phyloP scores from a whole-genome alignment of 2,888 invertebrate genomes.

The Buathra laborator region DNA sequence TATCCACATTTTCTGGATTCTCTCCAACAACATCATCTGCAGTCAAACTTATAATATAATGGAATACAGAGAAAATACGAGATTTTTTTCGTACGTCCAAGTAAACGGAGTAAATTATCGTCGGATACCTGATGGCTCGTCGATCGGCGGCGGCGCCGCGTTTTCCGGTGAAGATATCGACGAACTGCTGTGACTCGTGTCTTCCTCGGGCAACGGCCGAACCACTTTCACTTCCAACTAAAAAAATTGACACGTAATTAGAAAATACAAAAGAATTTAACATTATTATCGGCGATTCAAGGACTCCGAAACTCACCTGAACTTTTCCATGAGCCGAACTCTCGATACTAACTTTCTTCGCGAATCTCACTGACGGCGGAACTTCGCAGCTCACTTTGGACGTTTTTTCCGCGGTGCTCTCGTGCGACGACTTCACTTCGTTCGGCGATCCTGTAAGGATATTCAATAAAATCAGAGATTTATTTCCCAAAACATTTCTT shows the following conservation, averaged over 20 bases:
- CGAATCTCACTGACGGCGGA: conserved; percentile 81
- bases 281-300: background rate
- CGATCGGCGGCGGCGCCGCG: background rate
- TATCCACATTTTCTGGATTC: conserved; percentile 74
- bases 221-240: conserved; percentile 43
- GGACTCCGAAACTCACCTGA: conserved; percentile 53
- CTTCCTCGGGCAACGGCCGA: conserved; percentile 27
- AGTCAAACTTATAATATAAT: conserved; percentile 47
- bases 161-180: conserved; percentile 43
- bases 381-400: conserved; percentile 74
- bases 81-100: background rate
- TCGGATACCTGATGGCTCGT: conserved; percentile 39
- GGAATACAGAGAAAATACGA: conserved; percentile 8
- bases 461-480: too few relatives aligned
- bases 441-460: conserved; percentile 73
- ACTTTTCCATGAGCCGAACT: conserved; percentile 57
- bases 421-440: conserved; percentile 78
- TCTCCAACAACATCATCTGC: conserved; percentile 72
- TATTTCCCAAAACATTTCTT: background rate
- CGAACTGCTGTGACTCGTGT: conserved; percentile 33
- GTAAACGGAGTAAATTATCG: background rate
- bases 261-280: background rate
- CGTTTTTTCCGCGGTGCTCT: conserved; percentile 75
- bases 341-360: conserved; percentile 81
- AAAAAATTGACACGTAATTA: background rate